Conservation (phyloP, 64 coral and sea anemone genomes). For the Montipora foliosa region DNA sequence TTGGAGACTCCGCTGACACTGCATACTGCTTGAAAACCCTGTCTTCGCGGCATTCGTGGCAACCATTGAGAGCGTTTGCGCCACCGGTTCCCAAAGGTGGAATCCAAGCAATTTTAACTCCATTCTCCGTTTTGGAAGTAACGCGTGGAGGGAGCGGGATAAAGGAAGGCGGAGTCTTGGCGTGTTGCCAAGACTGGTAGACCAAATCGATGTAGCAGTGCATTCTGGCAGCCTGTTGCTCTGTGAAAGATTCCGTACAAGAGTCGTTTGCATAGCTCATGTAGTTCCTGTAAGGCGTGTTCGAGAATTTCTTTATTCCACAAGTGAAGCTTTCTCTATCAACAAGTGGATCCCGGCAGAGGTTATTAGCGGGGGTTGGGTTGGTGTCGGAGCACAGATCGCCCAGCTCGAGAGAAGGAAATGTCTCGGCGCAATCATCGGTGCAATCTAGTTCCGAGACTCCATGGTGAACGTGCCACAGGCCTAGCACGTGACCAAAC, state of each 20-base stretch:
- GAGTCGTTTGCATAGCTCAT: slow-evolving; percentile 95
- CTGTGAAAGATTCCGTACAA: slow-evolving; percentile 83
- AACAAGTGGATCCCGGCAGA: slow-evolving; percentile 62
- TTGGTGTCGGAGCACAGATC: slow-evolving; percentile 97
- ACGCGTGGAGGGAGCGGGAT: slow-evolving; percentile 90
- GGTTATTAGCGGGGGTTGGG: slow-evolving; percentile 74
- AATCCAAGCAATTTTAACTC: slow-evolving; percentile 81
- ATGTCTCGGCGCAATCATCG: slow-evolving; percentile 86
- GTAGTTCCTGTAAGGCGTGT: slow-evolving; percentile 90
- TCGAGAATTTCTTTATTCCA: slow-evolving; percentile 39
- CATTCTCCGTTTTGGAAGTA: slow-evolving; percentile 46
- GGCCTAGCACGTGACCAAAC: slow-evolving; percentile 89
- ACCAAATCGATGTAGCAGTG: slow-evolving; percentile 94
- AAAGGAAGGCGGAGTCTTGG: slow-evolving; percentile 81
- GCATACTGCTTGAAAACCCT: slow-evolving; percentile 94
- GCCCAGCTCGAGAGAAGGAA: slow-evolving; percentile 92
- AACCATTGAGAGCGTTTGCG: slow-evolving; percentile 87
- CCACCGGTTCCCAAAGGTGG: slow-evolving; percentile 92
- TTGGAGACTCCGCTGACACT: slow-evolving; percentile 74
- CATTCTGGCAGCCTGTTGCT: slow-evolving; percentile 93
- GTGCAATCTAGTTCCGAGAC: slow-evolving; percentile 79
- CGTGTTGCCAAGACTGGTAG: slow-evolving; percentile 91
- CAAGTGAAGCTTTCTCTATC: slow-evolving; percentile 25
- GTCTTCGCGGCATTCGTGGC: slow-evolving; percentile 85
- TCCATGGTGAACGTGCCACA: slow-evolving; percentile 93